Percentiles rank a stretch among this genome's conserved stretches.
phyloP scores from a whole-genome alignment of 2,888 invertebrate species.

The Caenorhabditis macrosperma region DNA sequence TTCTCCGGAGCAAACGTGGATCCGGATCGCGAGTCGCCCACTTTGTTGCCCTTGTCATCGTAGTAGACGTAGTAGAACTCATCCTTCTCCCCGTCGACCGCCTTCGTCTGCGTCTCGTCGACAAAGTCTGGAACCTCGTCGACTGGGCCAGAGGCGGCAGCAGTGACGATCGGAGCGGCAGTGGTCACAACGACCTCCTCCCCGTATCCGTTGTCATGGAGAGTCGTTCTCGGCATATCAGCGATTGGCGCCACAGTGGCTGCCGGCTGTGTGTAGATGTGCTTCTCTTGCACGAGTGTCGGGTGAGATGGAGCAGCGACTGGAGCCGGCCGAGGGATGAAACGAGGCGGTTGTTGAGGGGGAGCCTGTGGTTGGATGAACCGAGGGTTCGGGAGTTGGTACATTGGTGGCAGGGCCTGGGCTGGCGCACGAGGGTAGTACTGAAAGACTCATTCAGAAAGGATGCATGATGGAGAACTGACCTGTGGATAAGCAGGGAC shows the following conservation, averaged over 20 bases:
- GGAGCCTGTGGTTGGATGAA: slow-evolving; percentile 49
- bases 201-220: slow-evolving; percentile 52
- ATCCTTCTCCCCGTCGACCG: slow-evolving; percentile 35
- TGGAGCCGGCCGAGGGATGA: slow-evolving; percentile 19
- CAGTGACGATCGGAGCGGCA: slow-evolving; percentile 5
- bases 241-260: slow-evolving; percentile 37
- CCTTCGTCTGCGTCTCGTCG: slow-evolving; percentile 27
- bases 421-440: slow-evolving; percentile 40
- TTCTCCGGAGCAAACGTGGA: slow-evolving; percentile 53
- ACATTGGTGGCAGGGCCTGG: slow-evolving; percentile 50
- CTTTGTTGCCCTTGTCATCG: slow-evolving; percentile 57
- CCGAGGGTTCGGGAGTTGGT: slow-evolving; percentile 48
- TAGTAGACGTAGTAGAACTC: slow-evolving; percentile 60
- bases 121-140: slow-evolving; percentile 50
- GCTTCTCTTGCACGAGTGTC: slow-evolving; percentile 17
- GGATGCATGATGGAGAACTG: neutral
- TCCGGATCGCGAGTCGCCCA: slow-evolving; percentile 54
- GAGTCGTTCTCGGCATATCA: slow-evolving; percentile 23
- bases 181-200: slow-evolving; percentile 24
- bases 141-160: slow-evolving; percentile 3
- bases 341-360: slow-evolving; percentile 24
- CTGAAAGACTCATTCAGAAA: slow-evolving; percentile 1
- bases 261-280: slow-evolving; percentile 38
- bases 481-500: slow-evolving; percentile 28
- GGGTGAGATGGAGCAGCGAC: slow-evolving; percentile 13